phyloP scores from a whole-genome alignment of 1,140 invertebrate species.

The Asbolus verrucosus region DNA sequence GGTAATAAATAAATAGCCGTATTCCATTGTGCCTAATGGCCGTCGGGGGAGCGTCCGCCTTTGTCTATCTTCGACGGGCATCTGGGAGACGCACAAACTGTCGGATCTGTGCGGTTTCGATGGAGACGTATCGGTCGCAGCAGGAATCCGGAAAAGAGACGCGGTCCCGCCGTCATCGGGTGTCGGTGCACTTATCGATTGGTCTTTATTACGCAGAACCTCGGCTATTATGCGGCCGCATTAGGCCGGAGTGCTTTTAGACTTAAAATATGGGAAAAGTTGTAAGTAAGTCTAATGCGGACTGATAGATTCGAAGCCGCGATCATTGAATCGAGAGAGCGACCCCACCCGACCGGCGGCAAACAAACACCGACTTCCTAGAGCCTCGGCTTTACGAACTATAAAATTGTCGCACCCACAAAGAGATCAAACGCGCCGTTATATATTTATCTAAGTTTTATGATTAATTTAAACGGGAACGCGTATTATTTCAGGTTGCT shows the following conservation, averaged over 20 bases:
- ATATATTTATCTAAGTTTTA: slow-evolving; percentile 62
- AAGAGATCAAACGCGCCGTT: slow-evolving; percentile 61
- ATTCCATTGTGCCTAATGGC: slow-evolving; percentile 53
- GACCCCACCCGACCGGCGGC: slow-evolving; percentile 41
- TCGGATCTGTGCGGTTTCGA: slow-evolving; percentile 57
- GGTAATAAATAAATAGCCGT: slow-evolving; percentile 56
- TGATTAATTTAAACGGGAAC: slow-evolving; percentile 60
- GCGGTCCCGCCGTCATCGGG: slow-evolving; percentile 9
- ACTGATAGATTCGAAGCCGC: slow-evolving; percentile 61
- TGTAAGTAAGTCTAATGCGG: slow-evolving; percentile 61
- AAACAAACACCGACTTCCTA: slow-evolving; percentile 44
- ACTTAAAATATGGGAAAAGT: slow-evolving; percentile 63
- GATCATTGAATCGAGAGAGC: slow-evolving; percentile 60
- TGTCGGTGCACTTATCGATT: slow-evolving; percentile 54
- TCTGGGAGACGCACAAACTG: slow-evolving; percentile 54
- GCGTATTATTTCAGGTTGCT: slow-evolving; percentile 63
- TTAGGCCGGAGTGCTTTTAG: slow-evolving; percentile 55
- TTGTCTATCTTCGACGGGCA: slow-evolving; percentile 54
- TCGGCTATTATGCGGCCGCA: slow-evolving; percentile 55
- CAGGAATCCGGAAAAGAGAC: slow-evolving; percentile 44
- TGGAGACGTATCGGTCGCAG: slow-evolving; percentile 54
- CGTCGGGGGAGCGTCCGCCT: slow-evolving; percentile 46
- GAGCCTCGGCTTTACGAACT: slow-evolving; percentile 57
- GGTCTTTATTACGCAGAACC: slow-evolving; percentile 50
- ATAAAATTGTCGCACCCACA: slow-evolving; percentile 62